Base-by-base conservation (phyloP, 2,113 vertebrate genomes). In the Hippolais icterina region DNA sequence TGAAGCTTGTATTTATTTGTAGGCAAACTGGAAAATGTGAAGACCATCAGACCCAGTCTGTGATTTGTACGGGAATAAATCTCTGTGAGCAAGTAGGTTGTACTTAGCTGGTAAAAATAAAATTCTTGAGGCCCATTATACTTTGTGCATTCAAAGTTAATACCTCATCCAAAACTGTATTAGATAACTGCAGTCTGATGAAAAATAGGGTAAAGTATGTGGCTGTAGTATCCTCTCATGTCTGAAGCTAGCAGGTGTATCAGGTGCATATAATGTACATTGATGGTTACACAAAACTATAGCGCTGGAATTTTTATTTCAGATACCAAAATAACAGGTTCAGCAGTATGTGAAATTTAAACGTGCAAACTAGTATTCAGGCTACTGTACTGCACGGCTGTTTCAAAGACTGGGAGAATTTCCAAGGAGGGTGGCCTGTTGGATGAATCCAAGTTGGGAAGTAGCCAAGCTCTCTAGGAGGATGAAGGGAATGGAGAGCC, bases 331-430 rank as follows among this genome's bases (percentile, higher is more conserved):
- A 74, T 13, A 33, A 1, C 3, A 47, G 4, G 56, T 60, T 82
- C 22, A 31, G 56, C 10, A 42, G 19, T 10, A 72, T 16, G 13
- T 50, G 29, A 86, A 77, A 86, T 64, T 78, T 71, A 76, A 52
- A 90, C 68, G 20, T 59, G 17, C 47, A 77, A 60, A 64, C 19
- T 64, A 91, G 39, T 64, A 60, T 31, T 77, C 29, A 86, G 50
- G 35, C 35, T 93, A 72, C 41, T 87, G 29, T 80, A 77, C 35
- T 70, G 11, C 37, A 96, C 86, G 49, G 31, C 39, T 15, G 24
- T 86, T 97, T 88, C 71, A 95, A 91, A 90, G 56, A 68, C 83
- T 91, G 86, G 83, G 88, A 93, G 54, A 57, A 10, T 75, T 93
- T 94, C 95, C 91, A 89, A 87, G 44, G 35, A 86, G 91, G 66